phyloP scores from a whole-genome alignment of 2,888 invertebrate genomes.

The Polymixis lichenea region DNA sequence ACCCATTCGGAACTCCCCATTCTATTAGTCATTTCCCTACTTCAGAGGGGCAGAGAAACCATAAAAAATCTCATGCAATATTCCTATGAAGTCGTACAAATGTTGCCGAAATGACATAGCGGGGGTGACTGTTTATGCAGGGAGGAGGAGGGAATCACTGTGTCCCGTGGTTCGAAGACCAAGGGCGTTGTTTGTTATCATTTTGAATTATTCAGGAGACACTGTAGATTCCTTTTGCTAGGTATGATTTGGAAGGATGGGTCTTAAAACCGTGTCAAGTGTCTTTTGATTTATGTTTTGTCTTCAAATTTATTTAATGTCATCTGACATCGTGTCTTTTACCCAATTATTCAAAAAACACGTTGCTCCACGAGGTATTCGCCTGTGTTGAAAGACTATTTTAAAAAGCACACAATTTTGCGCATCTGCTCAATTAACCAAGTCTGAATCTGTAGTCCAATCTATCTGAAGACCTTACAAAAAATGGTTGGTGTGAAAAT shows the following conservation, averaged over 20 bases:
- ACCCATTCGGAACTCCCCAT: slow-evolving; percentile 61
- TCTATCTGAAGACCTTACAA: background rate
- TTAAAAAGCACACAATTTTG: background rate
- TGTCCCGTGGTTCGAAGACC: slow-evolving; percentile 61
- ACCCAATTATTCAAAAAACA: background rate
- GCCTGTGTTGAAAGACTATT: background rate
- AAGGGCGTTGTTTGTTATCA: slow-evolving; percentile 67
- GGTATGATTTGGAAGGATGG: slow-evolving; percentile 28
- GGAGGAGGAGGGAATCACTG: slow-evolving; percentile 40
- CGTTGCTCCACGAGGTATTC: background rate
- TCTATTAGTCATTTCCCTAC: slow-evolving; percentile 68
- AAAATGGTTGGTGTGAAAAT: background rate
- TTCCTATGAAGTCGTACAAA: slow-evolving; percentile 70
- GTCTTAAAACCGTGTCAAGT: slow-evolving; percentile 13
- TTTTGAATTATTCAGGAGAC: slow-evolving; percentile 73
- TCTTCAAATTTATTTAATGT: background rate
- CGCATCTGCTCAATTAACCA: background rate
- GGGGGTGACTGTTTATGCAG: slow-evolving; percentile 34
- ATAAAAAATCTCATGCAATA: slow-evolving; percentile 71
- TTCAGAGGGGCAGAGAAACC: slow-evolving; percentile 70
- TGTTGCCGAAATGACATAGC: slow-evolving; percentile 67
- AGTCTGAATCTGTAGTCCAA: too few relatives aligned
- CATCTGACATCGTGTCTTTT: background rate
- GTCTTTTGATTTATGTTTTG: background rate
- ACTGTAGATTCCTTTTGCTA: slow-evolving; percentile 43